Base-by-base conservation (phyloP, 1,140 invertebrate genomes). In the Macrostomum lignano region DNA sequence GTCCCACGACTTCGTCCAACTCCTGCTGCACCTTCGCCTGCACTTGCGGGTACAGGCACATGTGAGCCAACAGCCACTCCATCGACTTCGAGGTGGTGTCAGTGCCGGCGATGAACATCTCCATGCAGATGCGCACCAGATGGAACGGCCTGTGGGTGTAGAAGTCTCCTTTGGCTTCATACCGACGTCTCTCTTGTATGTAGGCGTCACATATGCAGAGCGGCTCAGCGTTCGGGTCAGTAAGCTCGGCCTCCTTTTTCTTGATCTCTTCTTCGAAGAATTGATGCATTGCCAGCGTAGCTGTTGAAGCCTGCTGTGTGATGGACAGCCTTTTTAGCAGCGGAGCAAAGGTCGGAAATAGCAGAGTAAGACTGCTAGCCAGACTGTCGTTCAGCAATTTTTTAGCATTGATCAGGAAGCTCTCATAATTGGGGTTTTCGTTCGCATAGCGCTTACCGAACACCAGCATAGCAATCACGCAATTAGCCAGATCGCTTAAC, bases 31-130 rank as follows among this genome's bases (percentile, higher is more conserved):
- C 29, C 23, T 29, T 37, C 5, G 22, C 26, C 20, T 41, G 38
- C 1, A 37, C 34, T 11, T 47, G 33, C 7, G 45, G 47, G 34
- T 49, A 35, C 2, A 34, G 34, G 17, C 43, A 30, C 29, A 50
- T 31, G 25, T 43, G 40, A 13, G 46, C 32, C 3, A 52, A 19
- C 0, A 30, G 34, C 33, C 38, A 44, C 2, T 25, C 25, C 1
- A 50, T 30, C 3, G 44, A 43, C 21, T 38, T 46, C 7, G 46
- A 40, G 7, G 42, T 40, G 6, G 46, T 49, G 31, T 51, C 49
- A 5, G 40, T 42, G 2, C 49, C 49, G 1, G 45, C 49, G 6
- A 41, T 35, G 25, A 49, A 45, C 17, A 51, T 30, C 25, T 52
- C 46, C 7, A 17, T 15, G 19, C 15, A 15, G 3, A 28, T 7